Base-by-base conservation (phyloP, 2,888 invertebrate genomes). In the Camptogramma bilineatum region DNA sequence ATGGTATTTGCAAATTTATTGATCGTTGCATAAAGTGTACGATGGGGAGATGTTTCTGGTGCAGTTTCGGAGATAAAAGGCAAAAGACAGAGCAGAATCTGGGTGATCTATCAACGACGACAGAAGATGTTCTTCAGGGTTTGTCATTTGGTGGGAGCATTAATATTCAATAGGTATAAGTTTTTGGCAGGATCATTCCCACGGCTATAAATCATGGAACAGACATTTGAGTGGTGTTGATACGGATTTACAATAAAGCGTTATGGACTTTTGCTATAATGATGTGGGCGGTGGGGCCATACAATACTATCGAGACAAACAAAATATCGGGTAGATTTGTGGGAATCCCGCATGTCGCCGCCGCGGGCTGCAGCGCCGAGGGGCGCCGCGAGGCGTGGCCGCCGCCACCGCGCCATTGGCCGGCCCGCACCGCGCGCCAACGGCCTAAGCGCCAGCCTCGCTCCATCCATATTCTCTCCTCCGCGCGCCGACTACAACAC, bases 261-360 rank as follows among this genome's bases (percentile, higher is more conserved):
- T 79, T 86, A 87, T 87, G 85, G 84, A 89, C 85, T 87, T 90
- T 87, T 80, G 83, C 85, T 83, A 84, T 91, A 88, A 92, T 92
- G 87, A 92, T 93, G 93, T 92, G 93, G 93, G 93, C 85, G 92
- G 86, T 85, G 78, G 86, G 79, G 83, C 86, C 86, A 89, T 81
- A 85, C 81, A 84, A 86, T 85, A 80, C 80, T 74, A 82, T 77
- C 71, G 84, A 85, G 80, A 86, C 86, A 81, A 89, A 87, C 85
- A 87, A 85, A 83, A 89, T 86, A 84, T 86, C 80, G 80, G 82
- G 82, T 82, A 83, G 79, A 75, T 77, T 84, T 88, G 89, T 92
- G 91, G 90, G 92, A 92, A 92, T 86, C 93, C 92, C 92, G 92
- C 92, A 92, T 93, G 82, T 74, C 90, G 71, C 68, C 67, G 71